Percentiles rank a stretch among this genome's conserved stretches.
Conservation (phyloP, 2,888 invertebrate genomes). For the Meandrusa payeni region DNA sequence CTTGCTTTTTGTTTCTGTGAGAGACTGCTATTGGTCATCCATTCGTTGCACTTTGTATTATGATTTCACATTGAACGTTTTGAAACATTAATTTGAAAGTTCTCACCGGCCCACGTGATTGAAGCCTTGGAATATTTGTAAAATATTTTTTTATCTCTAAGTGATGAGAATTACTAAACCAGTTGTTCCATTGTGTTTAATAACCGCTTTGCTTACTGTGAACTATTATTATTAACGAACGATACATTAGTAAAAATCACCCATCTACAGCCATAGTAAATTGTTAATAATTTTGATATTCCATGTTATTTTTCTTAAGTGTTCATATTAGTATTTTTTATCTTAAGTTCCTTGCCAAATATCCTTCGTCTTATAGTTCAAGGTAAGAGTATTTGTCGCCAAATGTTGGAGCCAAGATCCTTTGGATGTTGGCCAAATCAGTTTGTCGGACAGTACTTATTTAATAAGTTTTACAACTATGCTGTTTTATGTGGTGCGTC, state of each 20-base stretch:
- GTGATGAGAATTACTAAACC: neutral
- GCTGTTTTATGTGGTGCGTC: constrained; percentile 4
- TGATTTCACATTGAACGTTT: neutral
- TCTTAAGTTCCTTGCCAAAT: constrained; percentile 27
- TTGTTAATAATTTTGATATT: constrained; percentile 6
- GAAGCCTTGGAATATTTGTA: neutral
- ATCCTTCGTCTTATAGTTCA: constrained; percentile 41
- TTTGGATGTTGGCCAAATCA: constrained; percentile 50
- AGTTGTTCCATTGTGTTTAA: constrained; percentile 9
- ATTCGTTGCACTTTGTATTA: neutral
- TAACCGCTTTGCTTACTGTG: constrained; percentile 22
- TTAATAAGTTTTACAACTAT: constrained; percentile 8
- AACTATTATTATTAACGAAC: no score
- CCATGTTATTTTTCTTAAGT: neutral
- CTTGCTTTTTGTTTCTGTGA: constrained; percentile 9
- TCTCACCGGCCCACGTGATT: no score
- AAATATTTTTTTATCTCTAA: neutral
- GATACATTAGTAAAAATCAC: constrained; percentile 6
- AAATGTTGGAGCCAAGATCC: constrained; percentile 47
- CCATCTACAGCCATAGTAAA: constrained; percentile 12
- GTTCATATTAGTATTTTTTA: constrained; percentile 12
- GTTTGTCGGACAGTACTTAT: constrained; percentile 27
- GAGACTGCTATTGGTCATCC: constrained; percentile 16
- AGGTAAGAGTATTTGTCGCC: constrained; percentile 41
- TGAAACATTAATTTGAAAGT: neutral